These are phyloP conservation scores for Ceraclea dissimilis DNA, from an alignment of 2,888 invertebrate genomes.

Conservation along the genomic window DNA sequence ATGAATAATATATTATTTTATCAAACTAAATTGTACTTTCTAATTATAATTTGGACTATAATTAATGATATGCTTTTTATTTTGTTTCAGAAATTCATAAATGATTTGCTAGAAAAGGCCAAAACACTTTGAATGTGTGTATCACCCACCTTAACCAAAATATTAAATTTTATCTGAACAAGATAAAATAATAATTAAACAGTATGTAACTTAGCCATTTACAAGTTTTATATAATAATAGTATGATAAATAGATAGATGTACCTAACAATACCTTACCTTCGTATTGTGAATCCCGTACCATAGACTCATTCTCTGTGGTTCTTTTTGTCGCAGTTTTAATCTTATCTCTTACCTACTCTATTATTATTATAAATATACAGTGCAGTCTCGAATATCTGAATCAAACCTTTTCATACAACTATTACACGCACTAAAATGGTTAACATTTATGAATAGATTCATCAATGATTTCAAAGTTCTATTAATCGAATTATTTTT, in stretches of 20 bases:
- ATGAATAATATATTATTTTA: too few relatives aligned
- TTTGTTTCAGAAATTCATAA: slow-evolving; percentile 77
- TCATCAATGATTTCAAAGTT: too few relatives aligned
- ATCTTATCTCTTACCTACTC: background rate
- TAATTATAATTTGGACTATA: too few relatives aligned
- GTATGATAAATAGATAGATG: background rate
- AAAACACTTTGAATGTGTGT: slow-evolving; percentile 66
- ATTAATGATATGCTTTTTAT: too few relatives aligned
- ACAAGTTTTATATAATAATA: background rate
- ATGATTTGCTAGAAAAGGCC: slow-evolving; percentile 80
- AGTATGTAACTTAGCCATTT: slow-evolving; percentile 1
- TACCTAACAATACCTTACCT: background rate
- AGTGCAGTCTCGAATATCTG: too few relatives aligned
- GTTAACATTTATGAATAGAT: too few relatives aligned
- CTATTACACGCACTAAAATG: too few relatives aligned
- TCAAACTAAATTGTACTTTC: too few relatives aligned
- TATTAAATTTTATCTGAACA: slow-evolving; percentile 20
- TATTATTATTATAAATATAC: too few relatives aligned
- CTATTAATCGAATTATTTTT: too few relatives aligned
- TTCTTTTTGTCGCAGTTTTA: background rate
- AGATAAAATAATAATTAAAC: slow-evolving; percentile 1
- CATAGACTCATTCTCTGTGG: background rate
- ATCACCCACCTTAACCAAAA: slow-evolving; percentile 22
- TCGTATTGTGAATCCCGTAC: background rate
- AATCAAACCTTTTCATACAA: too few relatives aligned